These are phyloP conservation scores for Rhorus exstirpatorius DNA, from an alignment of 2,888 invertebrate species.

Conservation along the genomic window DNA sequence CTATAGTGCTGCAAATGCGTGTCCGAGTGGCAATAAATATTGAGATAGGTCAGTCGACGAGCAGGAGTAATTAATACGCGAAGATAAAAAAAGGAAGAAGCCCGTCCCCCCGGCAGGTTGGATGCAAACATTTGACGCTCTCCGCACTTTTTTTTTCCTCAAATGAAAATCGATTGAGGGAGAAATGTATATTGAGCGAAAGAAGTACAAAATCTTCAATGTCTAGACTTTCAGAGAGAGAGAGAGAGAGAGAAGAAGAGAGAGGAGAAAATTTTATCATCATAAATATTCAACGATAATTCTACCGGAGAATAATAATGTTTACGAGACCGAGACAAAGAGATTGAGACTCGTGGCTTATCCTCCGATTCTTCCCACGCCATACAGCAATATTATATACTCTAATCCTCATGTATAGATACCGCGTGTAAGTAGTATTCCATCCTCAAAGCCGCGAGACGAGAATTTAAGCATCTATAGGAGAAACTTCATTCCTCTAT, in stretches of 20 bases:
- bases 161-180: neutral
- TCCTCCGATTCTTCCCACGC: conserved; percentile 51
- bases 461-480: conserved; percentile 30
- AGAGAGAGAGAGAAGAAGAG: neutral
- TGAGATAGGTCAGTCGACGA: conserved; percentile 57
- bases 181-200: neutral
- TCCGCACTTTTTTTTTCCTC: neutral
- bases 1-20: conserved; percentile 24
- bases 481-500: conserved; percentile 37
- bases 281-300: conserved; percentile 23
- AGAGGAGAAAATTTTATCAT: conserved; percentile 11
- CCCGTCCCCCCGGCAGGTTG: neutral
- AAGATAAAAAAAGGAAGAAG: neutral
- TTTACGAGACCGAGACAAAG: conserved; percentile 28
- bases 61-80: too few species aligned
- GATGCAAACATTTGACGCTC: conserved; percentile 13
- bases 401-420: conserved; percentile 49
- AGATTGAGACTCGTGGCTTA: conserved; percentile 23
- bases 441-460: too few species aligned
- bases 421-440: too few species aligned
- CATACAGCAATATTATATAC: conserved; percentile 35
- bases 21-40: conserved; percentile 52
- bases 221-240: neutral
- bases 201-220: too few species aligned
- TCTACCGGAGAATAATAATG: conserved; percentile 27